Evolutionary conservation across 2,888 invertebrate species (phyloP), one percentile per base, ranked within the genome.

Genomic region (Chorisops tibialis): DNA sequence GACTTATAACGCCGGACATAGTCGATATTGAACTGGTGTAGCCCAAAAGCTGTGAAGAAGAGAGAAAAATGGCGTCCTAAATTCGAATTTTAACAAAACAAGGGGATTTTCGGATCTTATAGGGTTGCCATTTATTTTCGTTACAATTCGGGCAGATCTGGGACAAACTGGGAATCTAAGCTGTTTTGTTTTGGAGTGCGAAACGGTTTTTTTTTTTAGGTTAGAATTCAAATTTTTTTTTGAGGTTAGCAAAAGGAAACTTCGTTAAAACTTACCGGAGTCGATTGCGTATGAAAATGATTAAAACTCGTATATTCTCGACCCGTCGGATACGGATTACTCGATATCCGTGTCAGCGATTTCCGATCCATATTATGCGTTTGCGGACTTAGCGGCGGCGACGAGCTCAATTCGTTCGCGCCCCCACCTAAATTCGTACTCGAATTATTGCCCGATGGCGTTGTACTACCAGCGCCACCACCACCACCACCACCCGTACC

Each of bases 281-380:
- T 58, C 69, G 91, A 87, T 79, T 95, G 95, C 70, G 92, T 85
- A 78, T 96, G 95, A 82, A 94, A 95, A 80, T 95, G 95, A 78
- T 92, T 89, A 82, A 94, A 95, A 3, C 68, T 54, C 2, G 91
- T 87, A 79, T 93, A 91, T 75, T 91, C 91, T 65, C 85, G 77
- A 65, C 82, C 81, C 62, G 80, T 75, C 18, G 81, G 78, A 60
- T 81, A 81, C 39, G 81, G 79, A 66, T 75, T 76, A 2, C 80
- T 74, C 41, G 81, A 75, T 49, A 82, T 77, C 63, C 81, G 78
- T 3, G 71, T 56, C 48, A 65, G 58, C 60, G 70, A 62, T 45
- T 70, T 72, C 3, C 72, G 68, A 63, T 73, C 73, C 38, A 72
- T 67, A 39, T 30, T 52, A 52, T 71, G 74, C 24, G 59, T 66